Base-by-base conservation (phyloP, 2,888 invertebrate genomes). In the Phlogophora meticulosa region DNA sequence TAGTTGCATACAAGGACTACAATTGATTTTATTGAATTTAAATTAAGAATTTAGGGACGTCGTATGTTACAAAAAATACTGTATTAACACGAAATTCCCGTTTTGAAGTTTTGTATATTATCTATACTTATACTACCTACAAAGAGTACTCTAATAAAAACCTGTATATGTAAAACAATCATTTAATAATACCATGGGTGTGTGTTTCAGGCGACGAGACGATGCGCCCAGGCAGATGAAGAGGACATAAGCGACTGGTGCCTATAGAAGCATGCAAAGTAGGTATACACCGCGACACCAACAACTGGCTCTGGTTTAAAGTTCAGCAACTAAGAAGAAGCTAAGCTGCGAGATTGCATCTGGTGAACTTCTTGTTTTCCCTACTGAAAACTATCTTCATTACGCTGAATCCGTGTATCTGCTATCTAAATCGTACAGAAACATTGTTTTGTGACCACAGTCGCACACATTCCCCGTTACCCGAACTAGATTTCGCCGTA, bases 271-370 rank as follows among this genome's bases (percentile, higher is more conserved):
- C 90, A 92, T 90, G 82, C 87, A 78, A 5, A 91, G 93, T 86
- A 92, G 90, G 88, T 91, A 91, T 89, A 91, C 91, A 88, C 85
- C 81, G 86, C 86, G 91, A 90, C 91, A 89, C 82, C 82, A 88
- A 87, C 87, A 91, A 90, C 89, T 90, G 87, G 88, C 84, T 84
- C 87, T 82, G 88, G 87, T 88, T 90, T 43, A 90, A 95, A 95
- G 93, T 95, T 92, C 91, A 91, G 93, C 92, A 95, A 94, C 95
- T 95, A 95, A 92, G 93, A 92, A 92, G 93, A 89, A 91, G 88
- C 91, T 90, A 89, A 91, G 90, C 89, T 88, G 85, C 87, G 90
- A 91, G 94, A 93, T 94, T 93, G 93, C 92, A 91, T 88, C 87
- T 85, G 86, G 85, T 88, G 82, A 94, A 94, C 91, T 95, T 92